Evolutionary conservation across 2,797 vertebrate species (phyloP).

Genomic region (Lithobates pipiens): DNA sequence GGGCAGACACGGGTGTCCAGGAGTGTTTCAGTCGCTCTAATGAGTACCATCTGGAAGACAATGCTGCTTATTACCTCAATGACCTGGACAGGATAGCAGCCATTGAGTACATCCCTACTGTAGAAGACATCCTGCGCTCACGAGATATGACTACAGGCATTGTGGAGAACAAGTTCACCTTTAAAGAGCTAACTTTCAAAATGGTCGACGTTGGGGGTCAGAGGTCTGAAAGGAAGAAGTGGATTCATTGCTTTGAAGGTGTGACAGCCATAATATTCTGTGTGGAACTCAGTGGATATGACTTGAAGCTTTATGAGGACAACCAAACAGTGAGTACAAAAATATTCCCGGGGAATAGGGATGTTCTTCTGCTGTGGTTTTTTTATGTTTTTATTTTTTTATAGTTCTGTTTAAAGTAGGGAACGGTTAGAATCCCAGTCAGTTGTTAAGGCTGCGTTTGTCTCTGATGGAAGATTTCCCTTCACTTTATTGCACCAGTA

Average conservation of each 20-base stretch:
- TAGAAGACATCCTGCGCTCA: conserved; percentile 97
- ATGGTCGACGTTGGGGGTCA: conserved; percentile 99
- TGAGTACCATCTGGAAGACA: conserved; percentile 98
- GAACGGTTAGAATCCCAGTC: too few relatives aligned
- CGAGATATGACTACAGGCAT: conserved; percentile 99
- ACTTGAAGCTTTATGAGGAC: conserved; percentile 98
- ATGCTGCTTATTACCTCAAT: conserved; percentile 98
- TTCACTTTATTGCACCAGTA: too few relatives aligned
- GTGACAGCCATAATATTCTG: conserved; percentile 99
- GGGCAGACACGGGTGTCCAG: conserved; percentile 94
- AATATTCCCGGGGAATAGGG: not conserved
- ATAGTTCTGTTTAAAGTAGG: too few relatives aligned
- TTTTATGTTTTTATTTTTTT: too few relatives aligned
- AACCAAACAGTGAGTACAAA: conserved; percentile 94
- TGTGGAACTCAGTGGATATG: conserved; percentile 97
- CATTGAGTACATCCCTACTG: conserved; percentile 92
- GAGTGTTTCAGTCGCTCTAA: conserved; percentile 97
- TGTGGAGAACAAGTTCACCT: conserved; percentile 99
- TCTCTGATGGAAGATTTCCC: too few relatives aligned
- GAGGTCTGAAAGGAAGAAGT: conserved; percentile 97
- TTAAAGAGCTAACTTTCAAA: conserved; percentile 99
- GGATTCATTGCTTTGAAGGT: conserved; percentile 99
- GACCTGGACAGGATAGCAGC: conserved; percentile 96
- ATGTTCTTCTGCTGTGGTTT: not conserved
- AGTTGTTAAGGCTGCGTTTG: too few relatives aligned